Evolutionary conservation across 1,140 invertebrate genomes (phyloP).

Genomic region (Mizuhopecten yessoensis): DNA sequence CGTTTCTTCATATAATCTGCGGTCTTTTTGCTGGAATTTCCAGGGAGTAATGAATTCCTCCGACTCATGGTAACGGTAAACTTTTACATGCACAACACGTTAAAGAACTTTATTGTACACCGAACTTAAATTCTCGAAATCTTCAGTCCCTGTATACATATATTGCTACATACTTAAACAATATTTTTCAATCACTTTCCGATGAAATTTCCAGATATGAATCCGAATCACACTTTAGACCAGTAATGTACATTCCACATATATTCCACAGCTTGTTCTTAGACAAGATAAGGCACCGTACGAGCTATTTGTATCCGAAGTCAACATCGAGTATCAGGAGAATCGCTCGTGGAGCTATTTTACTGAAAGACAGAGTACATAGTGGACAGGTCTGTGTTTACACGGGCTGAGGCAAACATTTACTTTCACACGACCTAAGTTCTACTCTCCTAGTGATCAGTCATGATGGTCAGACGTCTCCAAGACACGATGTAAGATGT

Average conservation of each 20-base stretch:
- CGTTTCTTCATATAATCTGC: conserved; percentile 57
- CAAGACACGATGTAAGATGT: background rate
- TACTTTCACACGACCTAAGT: conserved; percentile 12
- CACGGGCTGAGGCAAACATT: conserved; percentile 19
- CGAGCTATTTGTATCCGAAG: background rate
- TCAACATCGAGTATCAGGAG: conserved; percentile 21
- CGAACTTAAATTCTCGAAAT: too few relatives aligned
- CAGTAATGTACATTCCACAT: too few relatives aligned
- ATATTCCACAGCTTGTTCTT: too few relatives aligned
- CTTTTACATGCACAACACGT: background rate
- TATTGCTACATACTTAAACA: too few relatives aligned
- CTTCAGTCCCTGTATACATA: too few relatives aligned
- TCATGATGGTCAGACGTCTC: background rate
- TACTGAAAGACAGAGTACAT: background rate
- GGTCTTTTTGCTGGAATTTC: conserved; percentile 23
- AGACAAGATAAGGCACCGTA: background rate
- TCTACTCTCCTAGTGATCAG: background rate
- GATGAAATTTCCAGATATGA: too few relatives aligned
- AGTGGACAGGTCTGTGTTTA: background rate
- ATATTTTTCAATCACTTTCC: too few relatives aligned
- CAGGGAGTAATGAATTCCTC: conserved; percentile 54
- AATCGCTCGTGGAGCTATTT: conserved; percentile 18
- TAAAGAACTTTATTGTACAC: background rate
- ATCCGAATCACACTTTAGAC: too few relatives aligned
- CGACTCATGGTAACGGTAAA: conserved; percentile 54